Evolutionary conservation across 1,140 invertebrate genomes (phyloP), one percentile per base, ranked within the genome.

Genomic region (Ctenoplectra terminalis): DNA sequence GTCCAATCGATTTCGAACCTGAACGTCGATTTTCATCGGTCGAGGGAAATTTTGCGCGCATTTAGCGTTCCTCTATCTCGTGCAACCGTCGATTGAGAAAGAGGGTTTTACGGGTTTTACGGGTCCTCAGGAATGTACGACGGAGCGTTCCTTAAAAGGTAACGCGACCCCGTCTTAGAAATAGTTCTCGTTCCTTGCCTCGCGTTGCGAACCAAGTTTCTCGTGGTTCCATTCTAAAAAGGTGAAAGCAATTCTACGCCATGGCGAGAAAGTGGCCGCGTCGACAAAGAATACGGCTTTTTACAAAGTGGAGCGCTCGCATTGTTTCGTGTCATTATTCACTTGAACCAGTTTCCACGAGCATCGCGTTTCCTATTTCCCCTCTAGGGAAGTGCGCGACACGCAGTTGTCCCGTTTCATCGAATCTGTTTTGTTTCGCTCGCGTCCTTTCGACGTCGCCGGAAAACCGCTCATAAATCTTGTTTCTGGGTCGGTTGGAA

Each of bases 261-360:
- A 20, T 7, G 0, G 23, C n/a, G n/a, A 2, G 43, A 60, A 50
- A 79, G 71, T 71, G 34, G 50, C 40, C 63, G 73, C 72, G 78
- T 69, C 84, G 84, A 82, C 83, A 88, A 88, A 89, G 84, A 89
- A 88, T 76, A n/a, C 81, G 77, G 63, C n/a, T 50, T 63, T 75
- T 73, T 67, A 54, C 43, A 43, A 77, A 85, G 66, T 46, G 76
- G 48, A 48, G 58, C 40, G 48, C 20, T 81, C 79, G 83, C 85
- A 89, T 90, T 89, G 89, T 89, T 85, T 85, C 70, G 69, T 54
- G 61, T 86, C 75, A 85, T 90, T 90, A 89, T 90, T 89, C 89
- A 86, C 89, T 90, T 77, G 88, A 78, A 74, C 87, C 87, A 88
- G 80, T 89, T 89, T 87, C 87, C 81, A 77, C 70, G 87, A 46